Base-by-base conservation (phyloP, 2,113 vertebrate species). In the Cercocebus atys region DNA sequence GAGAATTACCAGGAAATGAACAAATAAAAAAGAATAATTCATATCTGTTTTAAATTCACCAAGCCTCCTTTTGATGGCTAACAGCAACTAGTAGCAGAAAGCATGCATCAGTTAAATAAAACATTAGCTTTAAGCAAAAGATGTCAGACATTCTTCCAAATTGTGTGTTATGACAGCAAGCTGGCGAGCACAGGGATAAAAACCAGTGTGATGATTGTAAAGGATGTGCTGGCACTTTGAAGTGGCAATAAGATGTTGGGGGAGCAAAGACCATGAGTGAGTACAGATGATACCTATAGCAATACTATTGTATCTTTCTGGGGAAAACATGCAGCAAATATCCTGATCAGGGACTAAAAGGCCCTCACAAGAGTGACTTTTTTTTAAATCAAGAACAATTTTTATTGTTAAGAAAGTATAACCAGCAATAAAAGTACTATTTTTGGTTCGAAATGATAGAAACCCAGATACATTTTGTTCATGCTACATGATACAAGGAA, bases 61-160 rank as follows among this genome's bases (percentile, higher is more conserved):
- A 93, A 90, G 70, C 1, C 12, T 72, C 18, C 59, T 76, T 88
- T 81, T 80, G 38, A 95, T 90, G 59, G 57, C 40, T 94, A 93
- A 45, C 2, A 85, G 50, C 61, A 93, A 59, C 68, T 81, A 75
- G 18, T 5, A 40, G 73, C 73, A 82, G 76, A 87, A 80, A 95
- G 7, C 14, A 45, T 73, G 9, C 52, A 89, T 75, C 35, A 27
- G 38, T 88, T 94, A 94, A 91, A 73, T 86, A 92, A 97, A 94
- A 86, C 43, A 97, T 95, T 95, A 90, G 79, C 75, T 30, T 90
- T 66, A 81, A 90, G 86, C 47, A 95, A 95, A 61, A 81, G 32
- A 93, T n/a, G 61, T 75, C 89, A 78, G 82, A 86, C 75, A 76
- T 17, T 87, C 76, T 91, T 86, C 73, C 93, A 92, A 92, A 91